Base-by-base conservation (phyloP, 2,797 vertebrate species). In the Sebastolobus alascanus region DNA sequence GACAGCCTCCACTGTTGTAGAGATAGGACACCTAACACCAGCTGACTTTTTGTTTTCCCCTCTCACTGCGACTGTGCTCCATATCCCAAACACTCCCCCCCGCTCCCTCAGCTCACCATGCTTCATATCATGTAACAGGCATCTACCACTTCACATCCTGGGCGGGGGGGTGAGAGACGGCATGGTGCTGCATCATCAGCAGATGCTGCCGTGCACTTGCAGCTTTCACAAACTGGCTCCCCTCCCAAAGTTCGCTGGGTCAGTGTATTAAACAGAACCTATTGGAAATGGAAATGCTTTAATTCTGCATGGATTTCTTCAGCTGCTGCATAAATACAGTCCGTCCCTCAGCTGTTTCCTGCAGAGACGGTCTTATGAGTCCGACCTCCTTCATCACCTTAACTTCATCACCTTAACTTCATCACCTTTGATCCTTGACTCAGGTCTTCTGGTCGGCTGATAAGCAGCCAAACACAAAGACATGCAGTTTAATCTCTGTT, bases 121-220 rank as follows among this genome's bases (percentile, higher is more conserved):
- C 95, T 96, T 93, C 94, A 89, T 94, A 96, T 97, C 97, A 96
- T 97, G 95, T 97, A 96, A 96, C 96, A 93, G 96, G 96, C 95
- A 96, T 92, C 94, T 97, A 97, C 96, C 96, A 97, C 95, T 96
- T 88, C 89, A 89, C 84, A 91, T 94, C 90, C 94, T 90, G 84
- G 82, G 89, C 68, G 50, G 90, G 87, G 89, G 66, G 77, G 43
- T 61, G 78, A 86, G 90, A 91, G 90, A 87, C 88, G 68, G 89
- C 87, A 82, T 74, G 84, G 83, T 65, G 85, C 90, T 91, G 93
- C 92, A 93, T 94, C 93, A 93, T 88, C 87, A 90, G 89, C 89
- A 87, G 80, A 93, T 82, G 79, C 86, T 72, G 89, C 87, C 70
- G 79, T 83, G 81, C 68, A 75, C 80, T 87, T 35, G 65, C 75